Base-by-base conservation (phyloP, 2,888 invertebrate species). In the Apoderus coryli region DNA sequence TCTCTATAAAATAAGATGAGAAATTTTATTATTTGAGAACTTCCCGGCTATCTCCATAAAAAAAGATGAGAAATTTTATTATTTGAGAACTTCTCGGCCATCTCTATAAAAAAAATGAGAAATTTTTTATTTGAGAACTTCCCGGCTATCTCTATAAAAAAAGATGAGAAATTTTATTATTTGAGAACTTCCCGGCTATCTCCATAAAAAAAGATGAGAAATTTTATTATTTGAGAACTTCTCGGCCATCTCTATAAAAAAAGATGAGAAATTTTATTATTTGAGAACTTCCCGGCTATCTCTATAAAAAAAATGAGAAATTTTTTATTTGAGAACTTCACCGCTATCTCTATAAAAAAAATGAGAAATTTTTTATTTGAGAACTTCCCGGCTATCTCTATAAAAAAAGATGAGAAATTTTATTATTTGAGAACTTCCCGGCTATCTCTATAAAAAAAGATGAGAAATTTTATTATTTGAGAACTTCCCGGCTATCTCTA, bases 331-430 rank as follows among this genome's bases (percentile, higher is more conserved):
- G 25, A 65, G 44, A 37, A 56, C 52, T 51, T 73, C 74, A 33
- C 61, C 60, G 34, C 54, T 66, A 59, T 80, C 76, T 50, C 78
- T 78, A 44, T 24, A 49, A 45, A 32, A 22, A 26, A 35, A 31
- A 27, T 35, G n/a, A n/a, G 25, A 25, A n/a, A 19, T 19, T 19
- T 7, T 19, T n/a, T 6, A 19, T 46, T 69, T 69, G 25, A 65
- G 44, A 37, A 56, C 52, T 51, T 73, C 74, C 33, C 61, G 60
- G 34, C 54, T 66, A 59, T 80, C 76, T 50, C 78, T 78, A 44
- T 24, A 49, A 45, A 32, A 22, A 26, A n/a, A 35, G 26, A 27
- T 35, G n/a, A n/a, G 25, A 25, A n/a, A 19, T 19, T 19, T 7
- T 19, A 6, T 19, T 6, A 19, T 46, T 69, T 69, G 25, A 65